Evolutionary conservation across 2,888 invertebrate species (phyloP).

Genomic region (Trachelus troglodyta): DNA sequence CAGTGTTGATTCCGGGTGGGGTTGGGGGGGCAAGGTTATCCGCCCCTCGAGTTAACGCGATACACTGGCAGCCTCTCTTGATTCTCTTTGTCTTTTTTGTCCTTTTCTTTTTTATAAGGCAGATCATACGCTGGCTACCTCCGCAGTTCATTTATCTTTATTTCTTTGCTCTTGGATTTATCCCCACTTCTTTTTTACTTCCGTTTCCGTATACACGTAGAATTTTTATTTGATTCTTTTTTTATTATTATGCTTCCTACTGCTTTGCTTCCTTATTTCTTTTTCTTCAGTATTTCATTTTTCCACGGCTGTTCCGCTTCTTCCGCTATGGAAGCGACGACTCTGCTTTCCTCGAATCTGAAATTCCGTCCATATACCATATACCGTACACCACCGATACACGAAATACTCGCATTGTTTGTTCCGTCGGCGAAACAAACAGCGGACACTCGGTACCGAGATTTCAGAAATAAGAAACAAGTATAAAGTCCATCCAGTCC

Average conservation of each 20-base stretch:
- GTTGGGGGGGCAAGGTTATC: too few relatives aligned
- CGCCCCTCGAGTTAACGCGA: neutral
- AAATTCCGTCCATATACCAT: neutral
- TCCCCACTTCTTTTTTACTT: slow-evolving; percentile 28
- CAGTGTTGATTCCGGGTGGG: slow-evolving; percentile 24
- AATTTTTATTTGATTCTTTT: neutral
- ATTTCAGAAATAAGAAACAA: neutral
- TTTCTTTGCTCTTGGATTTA: slow-evolving; percentile 17
- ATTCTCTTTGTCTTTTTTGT: slow-evolving; percentile 11
- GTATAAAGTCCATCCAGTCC: neutral
- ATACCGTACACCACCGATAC: neutral
- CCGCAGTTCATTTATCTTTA: too few relatives aligned
- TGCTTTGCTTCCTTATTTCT: slow-evolving; percentile 4
- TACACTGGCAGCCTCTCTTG: slow-evolving; percentile 16
- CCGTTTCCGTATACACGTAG: slow-evolving; percentile 10
- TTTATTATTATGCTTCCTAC: slow-evolving; percentile 10
- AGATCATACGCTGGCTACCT: too few relatives aligned
- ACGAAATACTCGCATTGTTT: neutral
- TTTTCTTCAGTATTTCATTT: neutral
- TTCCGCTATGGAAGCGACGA: neutral
- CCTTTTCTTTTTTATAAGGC: too few relatives aligned
- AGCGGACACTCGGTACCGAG: neutral
- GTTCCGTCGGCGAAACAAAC: neutral
- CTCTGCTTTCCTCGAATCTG: neutral
- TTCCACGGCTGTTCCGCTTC: neutral